Evolutionary conservation across 2,113 vertebrate species (phyloP).

Genomic region (Mesocricetus auratus): DNA sequence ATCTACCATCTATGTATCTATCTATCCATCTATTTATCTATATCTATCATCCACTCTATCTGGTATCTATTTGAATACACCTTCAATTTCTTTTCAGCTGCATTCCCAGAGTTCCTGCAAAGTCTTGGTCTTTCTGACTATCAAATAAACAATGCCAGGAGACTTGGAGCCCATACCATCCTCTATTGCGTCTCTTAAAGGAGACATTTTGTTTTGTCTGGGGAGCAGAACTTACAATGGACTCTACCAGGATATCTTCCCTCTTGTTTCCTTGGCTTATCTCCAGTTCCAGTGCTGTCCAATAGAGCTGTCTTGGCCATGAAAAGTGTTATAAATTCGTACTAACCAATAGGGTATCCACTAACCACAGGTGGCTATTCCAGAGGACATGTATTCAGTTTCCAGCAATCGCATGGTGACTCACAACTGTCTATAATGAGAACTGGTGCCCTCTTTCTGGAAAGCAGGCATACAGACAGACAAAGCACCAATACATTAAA

Average conservation of each 20-base stretch:
- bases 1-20: neutral
- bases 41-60: neutral
- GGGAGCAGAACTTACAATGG: neutral
- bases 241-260: neutral
- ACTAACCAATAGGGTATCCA: neutral
- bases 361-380: neutral
- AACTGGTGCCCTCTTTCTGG: no score
- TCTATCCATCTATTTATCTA: neutral
- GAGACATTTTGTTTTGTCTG: neutral
- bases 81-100: neutral
- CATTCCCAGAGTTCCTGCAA: neutral
- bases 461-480: no score
- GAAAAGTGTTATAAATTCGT: neutral
- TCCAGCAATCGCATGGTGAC: no score
- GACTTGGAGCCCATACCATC: neutral
- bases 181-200: neutral
- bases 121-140: neutral
- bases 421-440: no score
- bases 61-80: neutral
- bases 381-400: no score
- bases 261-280: neutral
- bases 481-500: no score
- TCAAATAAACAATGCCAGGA: neutral
- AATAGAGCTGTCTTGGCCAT: fast-evolving
- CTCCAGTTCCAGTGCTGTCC: neutral